Base-by-base conservation (phyloP, 2,888 invertebrate genomes). In the Ephialtes manifestator region DNA sequence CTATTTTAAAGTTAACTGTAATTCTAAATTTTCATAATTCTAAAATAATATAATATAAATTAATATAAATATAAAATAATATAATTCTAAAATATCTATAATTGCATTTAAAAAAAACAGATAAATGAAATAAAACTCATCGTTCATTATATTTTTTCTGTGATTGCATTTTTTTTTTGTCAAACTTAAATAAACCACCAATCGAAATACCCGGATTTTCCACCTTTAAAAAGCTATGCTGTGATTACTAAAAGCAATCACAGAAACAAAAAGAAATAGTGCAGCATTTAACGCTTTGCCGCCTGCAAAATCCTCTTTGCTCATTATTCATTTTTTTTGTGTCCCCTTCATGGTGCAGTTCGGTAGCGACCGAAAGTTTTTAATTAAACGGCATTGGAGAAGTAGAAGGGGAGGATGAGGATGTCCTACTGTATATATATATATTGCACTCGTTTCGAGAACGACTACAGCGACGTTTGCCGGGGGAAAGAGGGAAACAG, bases 321-420 rank as follows among this genome's bases (percentile, higher is more conserved):
- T 48, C 28, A 58, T 72, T 43, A 55, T 39, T 28, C 55, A 35
- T 35, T 31, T 63, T 58, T 58, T 72, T 28, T 7, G 20, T 20
- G 39, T 35, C 55, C 72, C 24, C 55, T 43, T 15, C 72, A 80
- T 28, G 10, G 65, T 77, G 63, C 55, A 60, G 81, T n/a, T 63
- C 53, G 77, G 39, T 67, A 20, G 65, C 39, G 15, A 39, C 20
- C 31, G 39, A 75, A 81, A 88, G 84, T 87, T 88, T 88, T 88
- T 88, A 89, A 89, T 89, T 89, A 88, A 89, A 88, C 86, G 82
- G 80, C 83, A 85, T 58, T 68, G 58, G 51, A 63, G 35, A 35
- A 35, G 60, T 4, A 63, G 35, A 5, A 31, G 35, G 2, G 20
- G 15, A 8, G 58, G 35, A 5, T 18, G 11, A 53, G 28, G 43